Conservation (phyloP, 2,888 invertebrate species). For the Seladonia tumulorum region DNA sequence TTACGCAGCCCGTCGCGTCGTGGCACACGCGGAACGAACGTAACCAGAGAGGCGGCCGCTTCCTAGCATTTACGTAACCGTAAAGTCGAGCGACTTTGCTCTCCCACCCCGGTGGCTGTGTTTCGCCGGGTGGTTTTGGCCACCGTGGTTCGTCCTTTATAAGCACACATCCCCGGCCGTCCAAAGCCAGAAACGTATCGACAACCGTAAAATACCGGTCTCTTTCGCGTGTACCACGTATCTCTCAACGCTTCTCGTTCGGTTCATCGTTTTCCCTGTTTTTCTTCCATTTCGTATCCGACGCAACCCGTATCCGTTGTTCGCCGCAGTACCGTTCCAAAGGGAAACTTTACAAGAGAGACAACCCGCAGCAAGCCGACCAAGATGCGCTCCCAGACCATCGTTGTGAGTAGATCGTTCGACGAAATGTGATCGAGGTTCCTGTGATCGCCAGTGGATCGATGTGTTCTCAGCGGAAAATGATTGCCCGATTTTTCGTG, state of each 20-base stretch:
- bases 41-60: conserved; percentile 74
- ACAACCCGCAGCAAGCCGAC: conserved; percentile 36
- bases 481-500: not conserved
- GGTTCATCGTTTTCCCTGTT: not conserved
- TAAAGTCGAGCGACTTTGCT: conserved; percentile 65
- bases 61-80: conserved; percentile 81
- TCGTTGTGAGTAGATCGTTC: conserved; percentile 78
- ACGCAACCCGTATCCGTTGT: not conserved
- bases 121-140: conserved; percentile 80
- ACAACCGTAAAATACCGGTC: conserved; percentile 73
- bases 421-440: not conserved
- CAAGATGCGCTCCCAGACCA: conserved; percentile 78
- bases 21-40: conserved; percentile 63
- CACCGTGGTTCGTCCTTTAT: conserved; percentile 80
- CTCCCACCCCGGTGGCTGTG: conserved; percentile 71
- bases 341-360: conserved; percentile 4
- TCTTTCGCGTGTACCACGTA: not conserved
- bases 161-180: conserved; percentile 80
- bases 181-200: conserved; percentile 80
- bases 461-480: not conserved
- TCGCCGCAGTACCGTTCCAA: not conserved
- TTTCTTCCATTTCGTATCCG: not conserved
- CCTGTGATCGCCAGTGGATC: not conserved
- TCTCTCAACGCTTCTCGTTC: not conserved
- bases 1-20: conserved; percentile 52